Conservation (phyloP, 2,888 invertebrate genomes). For the Hipparchia semele region DNA sequence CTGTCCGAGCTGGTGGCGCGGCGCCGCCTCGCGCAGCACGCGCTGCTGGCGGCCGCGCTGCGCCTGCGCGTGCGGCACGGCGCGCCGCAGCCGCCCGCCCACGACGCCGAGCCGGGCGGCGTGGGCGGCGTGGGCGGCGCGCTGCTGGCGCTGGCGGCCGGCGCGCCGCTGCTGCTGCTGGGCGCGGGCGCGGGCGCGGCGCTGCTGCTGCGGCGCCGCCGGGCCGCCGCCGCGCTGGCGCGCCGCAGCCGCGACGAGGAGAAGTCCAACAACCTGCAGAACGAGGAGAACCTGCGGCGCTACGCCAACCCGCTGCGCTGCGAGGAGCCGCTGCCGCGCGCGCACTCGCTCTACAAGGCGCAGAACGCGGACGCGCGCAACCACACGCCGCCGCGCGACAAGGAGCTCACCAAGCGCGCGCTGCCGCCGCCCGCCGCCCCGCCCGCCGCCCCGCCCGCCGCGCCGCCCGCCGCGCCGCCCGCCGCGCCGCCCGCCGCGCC, state of each 20-base stretch:
- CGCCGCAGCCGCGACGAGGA: slow-evolving; percentile 89
- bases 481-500: slow-evolving; percentile 59
- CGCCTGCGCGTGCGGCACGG: slow-evolving; percentile 58
- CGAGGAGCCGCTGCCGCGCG: slow-evolving; percentile 77
- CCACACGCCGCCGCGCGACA: slow-evolving; percentile 87
- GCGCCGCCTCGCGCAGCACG: slow-evolving; percentile 66
- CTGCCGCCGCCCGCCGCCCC: slow-evolving; percentile 71
- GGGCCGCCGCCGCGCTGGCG: slow-evolving; percentile 81
- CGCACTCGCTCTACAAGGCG: slow-evolving; percentile 90
- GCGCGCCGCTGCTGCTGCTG: slow-evolving; percentile 45
- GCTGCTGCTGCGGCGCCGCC: slow-evolving; percentile 54
- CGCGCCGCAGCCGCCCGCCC: slow-evolving; percentile 46
- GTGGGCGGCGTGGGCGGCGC: slow-evolving; percentile 55
- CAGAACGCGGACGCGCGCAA: slow-evolving; percentile 93
- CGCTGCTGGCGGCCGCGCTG: slow-evolving; percentile 69
- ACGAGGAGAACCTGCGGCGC: slow-evolving; percentile 93
- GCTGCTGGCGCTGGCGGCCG: slow-evolving; percentile 47
- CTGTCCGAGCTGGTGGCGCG: slow-evolving; percentile 69
- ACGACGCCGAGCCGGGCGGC: slow-evolving; percentile 82
- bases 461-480: slow-evolving; percentile 83
- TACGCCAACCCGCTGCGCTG: slow-evolving; percentile 90
- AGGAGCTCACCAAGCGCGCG: slow-evolving; percentile 91
- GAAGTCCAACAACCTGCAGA: slow-evolving; percentile 95
- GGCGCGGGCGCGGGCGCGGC: slow-evolving; percentile 59
- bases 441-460: slow-evolving; percentile 71